Conservation (phyloP, 2,113 vertebrate species). For the Megaceryle maxima region DNA sequence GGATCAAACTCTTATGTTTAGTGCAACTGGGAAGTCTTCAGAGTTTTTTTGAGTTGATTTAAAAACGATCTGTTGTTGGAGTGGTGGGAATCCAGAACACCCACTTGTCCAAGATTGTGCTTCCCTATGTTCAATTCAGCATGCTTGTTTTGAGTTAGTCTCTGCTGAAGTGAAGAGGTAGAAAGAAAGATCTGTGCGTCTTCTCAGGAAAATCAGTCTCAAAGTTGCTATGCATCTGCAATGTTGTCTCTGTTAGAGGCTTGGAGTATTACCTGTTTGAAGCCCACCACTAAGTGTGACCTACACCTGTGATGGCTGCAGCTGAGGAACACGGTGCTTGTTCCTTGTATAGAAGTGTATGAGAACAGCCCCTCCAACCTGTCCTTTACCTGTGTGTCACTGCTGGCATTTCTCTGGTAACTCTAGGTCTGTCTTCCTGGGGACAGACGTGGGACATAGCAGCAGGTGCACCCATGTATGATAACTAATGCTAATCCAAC, state of each 20-base stretch:
- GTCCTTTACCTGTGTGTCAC: fast-evolving
- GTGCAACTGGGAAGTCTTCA: neutral
- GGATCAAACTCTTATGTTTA: neutral
- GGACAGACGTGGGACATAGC: fast-evolving
- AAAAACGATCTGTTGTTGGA: neutral
- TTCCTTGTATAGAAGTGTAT: fast-evolving
- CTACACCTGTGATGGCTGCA: neutral
- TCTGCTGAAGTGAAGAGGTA: neutral
- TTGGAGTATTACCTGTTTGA: neutral
- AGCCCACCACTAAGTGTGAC: neutral
- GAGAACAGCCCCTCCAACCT: neutral
- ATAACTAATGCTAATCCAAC: neutral
- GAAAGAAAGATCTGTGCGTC: neutral
- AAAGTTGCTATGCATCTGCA: neutral
- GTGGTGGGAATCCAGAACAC: neutral
- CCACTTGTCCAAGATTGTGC: neutral
- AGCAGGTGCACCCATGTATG: neutral
- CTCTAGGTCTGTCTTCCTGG: neutral
- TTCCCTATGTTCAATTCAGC: neutral
- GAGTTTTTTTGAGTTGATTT: neutral
- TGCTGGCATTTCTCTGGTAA: neutral
- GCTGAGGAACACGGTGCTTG: neutral
- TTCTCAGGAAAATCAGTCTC: neutral
- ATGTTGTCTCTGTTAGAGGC: neutral
- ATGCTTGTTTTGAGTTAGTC: neutral